Evolutionary conservation across 2,797 vertebrate species (phyloP).

Genomic region (Parauchenoglanis punctatus): DNA sequence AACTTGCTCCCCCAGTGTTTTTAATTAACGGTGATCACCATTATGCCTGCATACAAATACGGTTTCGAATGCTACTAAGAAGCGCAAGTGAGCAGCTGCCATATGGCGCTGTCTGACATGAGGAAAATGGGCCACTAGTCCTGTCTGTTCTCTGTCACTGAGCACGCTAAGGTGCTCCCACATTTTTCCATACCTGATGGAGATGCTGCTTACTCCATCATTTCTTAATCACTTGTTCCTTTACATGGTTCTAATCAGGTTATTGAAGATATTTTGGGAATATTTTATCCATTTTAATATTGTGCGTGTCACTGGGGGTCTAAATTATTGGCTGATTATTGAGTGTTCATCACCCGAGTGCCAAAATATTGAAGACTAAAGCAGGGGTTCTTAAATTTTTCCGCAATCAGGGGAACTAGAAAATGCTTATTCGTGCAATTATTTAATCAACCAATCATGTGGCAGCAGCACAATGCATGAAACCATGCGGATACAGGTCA

Average conservation of each 20-base stretch:
- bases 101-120: slow-evolving; percentile 84
- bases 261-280: slow-evolving; percentile 19
- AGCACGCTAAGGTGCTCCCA: slow-evolving; percentile 75
- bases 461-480: background rate
- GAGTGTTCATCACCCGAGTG: background rate
- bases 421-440: slow-evolving; percentile 8
- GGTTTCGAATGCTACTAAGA: slow-evolving; percentile 75
- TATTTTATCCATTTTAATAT: background rate
- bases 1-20: slow-evolving; percentile 65
- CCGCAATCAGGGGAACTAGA: background rate
- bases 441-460: background rate
- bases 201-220: slow-evolving; percentile 33
- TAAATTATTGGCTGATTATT: background rate
- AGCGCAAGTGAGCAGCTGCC: slow-evolving; percentile 70
- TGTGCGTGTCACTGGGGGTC: background rate
- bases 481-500: background rate
- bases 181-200: slow-evolving; percentile 46
- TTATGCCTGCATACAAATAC: slow-evolving; percentile 75
- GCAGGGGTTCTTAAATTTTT: background rate
- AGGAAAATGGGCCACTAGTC: slow-evolving; percentile 82
- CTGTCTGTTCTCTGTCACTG: slow-evolving; percentile 81
- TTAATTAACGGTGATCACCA: slow-evolving; percentile 79
- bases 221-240: slow-evolving; percentile 28
- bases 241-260: background rate
- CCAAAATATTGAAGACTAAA: background rate